phyloP scores from a whole-genome alignment of 2,113 vertebrate genomes.

The Todiramphus saurophagus region DNA sequence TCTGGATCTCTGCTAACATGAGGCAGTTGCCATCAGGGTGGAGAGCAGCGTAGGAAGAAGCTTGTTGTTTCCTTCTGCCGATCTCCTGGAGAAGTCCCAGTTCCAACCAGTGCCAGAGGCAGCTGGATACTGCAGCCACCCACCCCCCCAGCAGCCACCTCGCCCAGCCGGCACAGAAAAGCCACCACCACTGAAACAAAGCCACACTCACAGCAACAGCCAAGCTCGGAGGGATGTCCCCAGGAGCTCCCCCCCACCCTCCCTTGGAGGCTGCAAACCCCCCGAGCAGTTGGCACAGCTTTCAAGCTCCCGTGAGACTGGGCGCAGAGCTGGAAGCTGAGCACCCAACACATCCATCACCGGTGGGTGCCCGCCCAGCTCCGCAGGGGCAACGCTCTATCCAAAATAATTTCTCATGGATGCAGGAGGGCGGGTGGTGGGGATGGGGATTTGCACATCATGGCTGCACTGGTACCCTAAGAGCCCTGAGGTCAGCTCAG shows the following conservation, averaged over 20 bases:
- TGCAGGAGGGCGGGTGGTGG: rapidly evolving
- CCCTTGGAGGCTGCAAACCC: rapidly evolving
- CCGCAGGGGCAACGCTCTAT: rapidly evolving
- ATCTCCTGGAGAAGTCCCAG: not conserved
- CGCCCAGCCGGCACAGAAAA: not conserved
- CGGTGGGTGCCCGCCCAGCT: not conserved
- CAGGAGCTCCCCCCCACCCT: not conserved
- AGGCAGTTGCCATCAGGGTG: rapidly evolving
- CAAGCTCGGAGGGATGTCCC: rapidly evolving
- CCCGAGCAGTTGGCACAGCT: rapidly evolving
- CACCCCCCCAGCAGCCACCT: not conserved
- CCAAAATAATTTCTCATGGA: rapidly evolving
- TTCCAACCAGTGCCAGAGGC: not conserved
- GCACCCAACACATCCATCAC: not conserved
- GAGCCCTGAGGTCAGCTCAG: too few species aligned
- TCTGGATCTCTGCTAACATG: rapidly evolving
- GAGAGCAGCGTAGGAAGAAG: rapidly evolving
- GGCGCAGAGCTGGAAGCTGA: not conserved
- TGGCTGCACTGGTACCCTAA: rapidly evolving
- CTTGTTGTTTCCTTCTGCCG: rapidly evolving
- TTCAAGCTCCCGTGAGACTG: not conserved
- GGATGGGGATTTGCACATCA: rapidly evolving
- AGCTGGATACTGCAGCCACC: not conserved
- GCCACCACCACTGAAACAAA: constrained; percentile 13
- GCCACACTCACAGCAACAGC: not conserved